These are phyloP conservation scores for Platygyra sinensis DNA, from an alignment of 64 coral and sea anemone species.

Conservation along the genomic window DNA sequence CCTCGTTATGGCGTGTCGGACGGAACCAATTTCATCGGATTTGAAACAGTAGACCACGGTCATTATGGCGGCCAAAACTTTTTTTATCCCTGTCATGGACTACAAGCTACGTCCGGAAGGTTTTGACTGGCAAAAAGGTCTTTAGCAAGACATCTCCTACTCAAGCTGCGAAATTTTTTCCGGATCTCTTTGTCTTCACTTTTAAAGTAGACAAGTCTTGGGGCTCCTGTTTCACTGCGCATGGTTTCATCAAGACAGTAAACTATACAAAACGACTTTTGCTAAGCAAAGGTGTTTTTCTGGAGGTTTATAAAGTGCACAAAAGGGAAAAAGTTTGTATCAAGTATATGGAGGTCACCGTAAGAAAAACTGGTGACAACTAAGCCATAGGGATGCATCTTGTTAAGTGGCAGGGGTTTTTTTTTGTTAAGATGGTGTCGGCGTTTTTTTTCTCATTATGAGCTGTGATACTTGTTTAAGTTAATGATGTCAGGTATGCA, in stretches of 20 bases:
- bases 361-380: too few relatives aligned
- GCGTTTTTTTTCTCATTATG: too few relatives aligned
- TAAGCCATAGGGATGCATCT: too few relatives aligned
- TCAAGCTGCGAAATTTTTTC: not conserved
- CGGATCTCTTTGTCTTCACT: slow-evolving; percentile 44
- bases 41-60: slow-evolving; percentile 10
- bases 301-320: too few relatives aligned
- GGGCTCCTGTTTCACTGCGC: slow-evolving; percentile 56
- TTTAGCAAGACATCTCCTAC: not conserved
- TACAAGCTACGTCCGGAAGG: slow-evolving; percentile 8
- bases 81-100: too few relatives aligned
- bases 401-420: too few relatives aligned
- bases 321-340: too few relatives aligned
- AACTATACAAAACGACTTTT: not conserved
- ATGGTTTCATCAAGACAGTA: slow-evolving; percentile 14
- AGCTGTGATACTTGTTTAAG: too few relatives aligned
- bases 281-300: too few relatives aligned
- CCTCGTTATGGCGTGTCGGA: slow-evolving; percentile 49
- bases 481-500: too few relatives aligned
- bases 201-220: slow-evolving; percentile 13
- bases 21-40: slow-evolving; percentile 39
- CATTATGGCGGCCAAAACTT: not conserved
- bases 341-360: too few relatives aligned
- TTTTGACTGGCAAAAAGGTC: not conserved
- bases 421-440: too few relatives aligned